Evolutionary conservation across 2,888 invertebrate species (phyloP).

Genomic region (Erynnis tages): DNA sequence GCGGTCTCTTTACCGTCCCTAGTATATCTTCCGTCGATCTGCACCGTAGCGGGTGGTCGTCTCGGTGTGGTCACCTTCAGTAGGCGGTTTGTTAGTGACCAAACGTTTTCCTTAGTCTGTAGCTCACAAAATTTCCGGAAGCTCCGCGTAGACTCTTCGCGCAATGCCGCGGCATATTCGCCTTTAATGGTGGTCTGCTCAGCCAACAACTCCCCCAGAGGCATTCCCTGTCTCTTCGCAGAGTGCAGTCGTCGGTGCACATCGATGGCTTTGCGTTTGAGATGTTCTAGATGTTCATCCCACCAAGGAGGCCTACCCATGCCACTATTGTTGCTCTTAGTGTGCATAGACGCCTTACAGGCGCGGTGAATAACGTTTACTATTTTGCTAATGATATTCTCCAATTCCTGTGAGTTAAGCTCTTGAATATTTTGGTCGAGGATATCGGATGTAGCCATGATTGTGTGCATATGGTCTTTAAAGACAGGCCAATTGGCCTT

Average conservation of each 20-base stretch:
- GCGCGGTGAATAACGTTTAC: background rate
- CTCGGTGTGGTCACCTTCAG: conserved; percentile 16
- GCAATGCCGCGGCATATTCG: background rate
- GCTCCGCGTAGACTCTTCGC: conserved; percentile 6
- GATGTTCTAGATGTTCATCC: background rate
- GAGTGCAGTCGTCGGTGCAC: background rate
- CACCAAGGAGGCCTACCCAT: conserved; percentile 1
- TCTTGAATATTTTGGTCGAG: background rate
- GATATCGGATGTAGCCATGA: background rate
- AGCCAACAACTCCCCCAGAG: background rate
- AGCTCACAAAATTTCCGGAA: conserved; percentile 28
- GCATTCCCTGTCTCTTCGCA: background rate
- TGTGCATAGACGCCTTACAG: background rate
- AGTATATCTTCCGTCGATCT: conserved; percentile 20
- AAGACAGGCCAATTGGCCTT: conserved; percentile 17
- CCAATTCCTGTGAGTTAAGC: background rate
- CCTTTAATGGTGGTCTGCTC: background rate
- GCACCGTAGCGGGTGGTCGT: conserved; percentile 19
- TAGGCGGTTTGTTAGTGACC: conserved; percentile 31
- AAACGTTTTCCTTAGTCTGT: conserved; percentile 31
- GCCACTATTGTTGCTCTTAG: background rate
- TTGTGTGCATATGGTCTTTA: conserved; percentile 5
- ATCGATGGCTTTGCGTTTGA: conserved; percentile 2
- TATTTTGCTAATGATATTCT: background rate
- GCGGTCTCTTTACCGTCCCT: conserved; percentile 18